Percentiles rank a stretch among this genome's conserved stretches.
Evolutionary conservation across 1,140 invertebrate genomes (phyloP).

Genomic region (Zaprionus vittiger): DNA sequence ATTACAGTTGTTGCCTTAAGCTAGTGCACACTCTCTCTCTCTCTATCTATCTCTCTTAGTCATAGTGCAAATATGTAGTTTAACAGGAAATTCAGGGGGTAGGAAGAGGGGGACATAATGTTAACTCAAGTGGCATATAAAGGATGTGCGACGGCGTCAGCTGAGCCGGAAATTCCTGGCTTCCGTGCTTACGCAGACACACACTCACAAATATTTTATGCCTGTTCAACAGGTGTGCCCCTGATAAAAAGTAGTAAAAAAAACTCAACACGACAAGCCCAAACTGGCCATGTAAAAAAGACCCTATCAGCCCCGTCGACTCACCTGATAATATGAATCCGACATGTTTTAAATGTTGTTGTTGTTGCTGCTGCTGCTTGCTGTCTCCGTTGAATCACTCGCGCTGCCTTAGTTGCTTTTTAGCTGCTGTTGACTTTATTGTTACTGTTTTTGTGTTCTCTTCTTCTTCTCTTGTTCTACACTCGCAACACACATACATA

Average conservation of each 20-base stretch:
- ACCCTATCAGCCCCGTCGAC: constrained; percentile 39
- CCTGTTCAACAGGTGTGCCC: constrained; percentile 44
- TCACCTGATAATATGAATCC: constrained; percentile 81
- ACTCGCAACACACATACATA: constrained; percentile 47
- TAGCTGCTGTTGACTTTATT: constrained; percentile 43
- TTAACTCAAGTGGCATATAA: constrained; percentile 35
- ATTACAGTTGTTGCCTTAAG: background rate
- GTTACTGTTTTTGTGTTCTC: constrained; percentile 47
- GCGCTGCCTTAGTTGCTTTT: constrained; percentile 35
- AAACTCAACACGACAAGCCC: constrained; percentile 13
- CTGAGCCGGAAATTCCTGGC: constrained; percentile 44
- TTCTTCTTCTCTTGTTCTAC: constrained; percentile 38
- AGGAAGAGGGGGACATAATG: background rate
- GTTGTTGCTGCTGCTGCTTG: constrained; percentile 23
- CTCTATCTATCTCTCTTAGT: background rate
- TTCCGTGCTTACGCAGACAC: constrained; percentile 33
- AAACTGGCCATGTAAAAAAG: constrained; percentile 36
- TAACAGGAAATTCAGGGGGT: constrained; percentile 25
- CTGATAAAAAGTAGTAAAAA: constrained; percentile 33
- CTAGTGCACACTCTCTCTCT: background rate
- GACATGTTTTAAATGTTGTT: constrained; percentile 66
- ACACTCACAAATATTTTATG: background rate
- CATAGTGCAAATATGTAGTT: constrained; percentile 6
- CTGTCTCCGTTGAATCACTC: constrained; percentile 65
- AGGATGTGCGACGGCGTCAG: constrained; percentile 42